Base-by-base conservation (phyloP, 2,888 invertebrate species). In the Eristalis arbustorum region DNA sequence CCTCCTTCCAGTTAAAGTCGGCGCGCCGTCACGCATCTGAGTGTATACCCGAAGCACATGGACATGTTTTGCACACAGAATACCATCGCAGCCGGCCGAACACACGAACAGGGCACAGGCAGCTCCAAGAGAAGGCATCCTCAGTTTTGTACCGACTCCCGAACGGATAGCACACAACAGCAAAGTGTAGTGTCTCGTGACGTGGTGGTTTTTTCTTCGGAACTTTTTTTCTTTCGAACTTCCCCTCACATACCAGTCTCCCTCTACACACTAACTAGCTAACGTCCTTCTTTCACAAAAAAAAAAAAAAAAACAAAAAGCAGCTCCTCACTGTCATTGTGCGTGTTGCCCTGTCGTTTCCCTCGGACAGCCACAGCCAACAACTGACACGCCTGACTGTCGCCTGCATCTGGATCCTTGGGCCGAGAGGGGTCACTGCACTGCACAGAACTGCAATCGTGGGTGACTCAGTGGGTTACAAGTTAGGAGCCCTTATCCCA, bases 91-190 rank as follows among this genome's bases (percentile, higher is more conserved):
- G 31, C 31, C 2, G 6, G 3, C 23, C 34, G 57, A 71, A 57
- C 66, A 68, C 68, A 63, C 63, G 40, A 66, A 22, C 61, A 76
- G 37, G 11, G 40, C 61, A 22, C 61, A 76, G 37, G 11, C 62
- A 76, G 49, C 49, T 76, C 74, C 61, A 57, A 71, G 56, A 34
- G 13, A 73, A 72, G 87, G 18, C 78, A 67, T 79, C 78, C 66
- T 87, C 83, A 87, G 87, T 87, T 87, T 87, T 79, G 42, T 87
- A 83, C 78, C 75, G 83, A 87, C 87, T 83, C 83, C 83, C 83
- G 75, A 74, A 64, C 62, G 83, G 83, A 83, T 75, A 87, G 75
- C 75, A 87, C 87, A 79, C 37, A 37, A 1, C 67, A 79, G 75
- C 67, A 18, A 71, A 59, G 22, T 40, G 28, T 40, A 72, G 83